Evolutionary conservation across 2,888 invertebrate species (phyloP).

Genomic region (Xestia c-nigrum): DNA sequence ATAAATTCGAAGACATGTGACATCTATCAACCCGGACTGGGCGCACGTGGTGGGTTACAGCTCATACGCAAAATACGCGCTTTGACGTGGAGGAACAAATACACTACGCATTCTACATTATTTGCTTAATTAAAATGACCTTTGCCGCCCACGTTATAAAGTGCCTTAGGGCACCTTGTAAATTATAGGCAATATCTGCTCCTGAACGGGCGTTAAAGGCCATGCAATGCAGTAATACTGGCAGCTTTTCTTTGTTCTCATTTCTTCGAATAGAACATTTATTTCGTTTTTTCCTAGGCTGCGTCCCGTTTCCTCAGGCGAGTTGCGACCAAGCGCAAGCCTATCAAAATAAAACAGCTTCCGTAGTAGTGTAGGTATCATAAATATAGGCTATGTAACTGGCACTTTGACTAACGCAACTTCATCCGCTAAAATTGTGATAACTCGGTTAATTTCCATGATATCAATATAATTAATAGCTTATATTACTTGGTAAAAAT

Average conservation of each 20-base stretch:
- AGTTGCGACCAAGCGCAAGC: background rate
- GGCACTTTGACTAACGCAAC: no score
- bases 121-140: background rate
- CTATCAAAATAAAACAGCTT: background rate
- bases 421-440: no score
- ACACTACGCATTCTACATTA: background rate
- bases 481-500: no score
- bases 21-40: no score
- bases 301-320: background rate
- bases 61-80: no score
- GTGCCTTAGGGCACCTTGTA: background rate
- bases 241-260: background rate
- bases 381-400: background rate
- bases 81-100: no score
- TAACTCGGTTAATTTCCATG: no score
- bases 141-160: background rate
- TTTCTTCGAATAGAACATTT: background rate
- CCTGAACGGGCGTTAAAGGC: background rate
- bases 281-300: background rate
- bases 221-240: background rate
- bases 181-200: slow-evolving; percentile 1
- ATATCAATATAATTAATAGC: no score
- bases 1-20: no score
- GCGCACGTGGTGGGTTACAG: no score
- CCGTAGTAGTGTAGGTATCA: background rate